phyloP scores from a whole-genome alignment of 2,797 vertebrate species.

The Cuniculus paca region DNA sequence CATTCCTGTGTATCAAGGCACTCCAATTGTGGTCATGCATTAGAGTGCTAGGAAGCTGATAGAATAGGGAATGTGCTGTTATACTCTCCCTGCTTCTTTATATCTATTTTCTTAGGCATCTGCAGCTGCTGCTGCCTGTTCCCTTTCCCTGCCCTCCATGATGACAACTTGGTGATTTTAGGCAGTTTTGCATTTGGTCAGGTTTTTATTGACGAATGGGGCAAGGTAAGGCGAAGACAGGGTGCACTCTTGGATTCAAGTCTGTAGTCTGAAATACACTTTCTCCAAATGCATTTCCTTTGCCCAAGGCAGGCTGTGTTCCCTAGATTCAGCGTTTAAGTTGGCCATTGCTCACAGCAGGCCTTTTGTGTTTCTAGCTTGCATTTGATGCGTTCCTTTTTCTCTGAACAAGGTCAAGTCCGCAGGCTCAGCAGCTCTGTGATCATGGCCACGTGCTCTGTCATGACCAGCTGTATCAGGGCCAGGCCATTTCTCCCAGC shows the following conservation, averaged over 20 bases:
- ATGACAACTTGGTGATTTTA: background rate
- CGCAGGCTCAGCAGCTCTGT: background rate
- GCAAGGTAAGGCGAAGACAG: background rate
- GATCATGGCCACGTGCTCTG: accelerated
- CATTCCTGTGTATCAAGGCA: background rate
- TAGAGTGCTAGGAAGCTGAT: background rate
- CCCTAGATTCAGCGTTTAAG: background rate
- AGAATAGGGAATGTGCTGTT: background rate
- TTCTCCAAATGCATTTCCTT: background rate
- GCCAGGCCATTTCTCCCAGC: background rate
- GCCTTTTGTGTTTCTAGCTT: background rate
- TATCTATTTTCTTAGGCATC: background rate
- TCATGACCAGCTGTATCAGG: no score
- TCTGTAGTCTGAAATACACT: background rate
- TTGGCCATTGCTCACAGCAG: background rate
- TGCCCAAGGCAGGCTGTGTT: background rate
- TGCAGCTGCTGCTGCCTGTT: background rate
- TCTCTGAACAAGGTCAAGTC: background rate
- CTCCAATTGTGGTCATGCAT: background rate
- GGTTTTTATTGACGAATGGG: background rate
- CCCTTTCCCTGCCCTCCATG: no score
- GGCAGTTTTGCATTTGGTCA: background rate
- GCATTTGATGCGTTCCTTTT: background rate
- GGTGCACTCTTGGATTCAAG: background rate
- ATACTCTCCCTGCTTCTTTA: background rate